Evolutionary conservation across 2,888 invertebrate species (phyloP).

Genomic region (Byasa hedistus): DNA sequence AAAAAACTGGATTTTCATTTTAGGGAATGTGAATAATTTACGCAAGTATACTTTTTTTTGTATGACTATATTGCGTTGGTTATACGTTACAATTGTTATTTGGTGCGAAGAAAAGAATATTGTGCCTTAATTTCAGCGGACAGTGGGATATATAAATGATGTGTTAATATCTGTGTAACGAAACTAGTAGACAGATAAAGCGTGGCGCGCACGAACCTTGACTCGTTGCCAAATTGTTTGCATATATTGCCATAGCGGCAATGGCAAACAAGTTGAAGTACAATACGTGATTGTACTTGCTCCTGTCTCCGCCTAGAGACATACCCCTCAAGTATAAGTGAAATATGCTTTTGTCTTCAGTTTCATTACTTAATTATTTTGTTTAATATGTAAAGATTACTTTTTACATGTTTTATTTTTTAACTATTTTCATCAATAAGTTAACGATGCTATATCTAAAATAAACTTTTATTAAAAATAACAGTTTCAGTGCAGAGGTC

Average conservation of each 20-base stretch:
- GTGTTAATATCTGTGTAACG: slow-evolving; percentile 19
- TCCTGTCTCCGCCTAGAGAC: not conserved
- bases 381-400: not conserved
- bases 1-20: not conserved
- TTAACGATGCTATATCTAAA: too few species aligned
- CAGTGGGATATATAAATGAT: slow-evolving; percentile 18
- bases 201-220: slow-evolving; percentile 23
- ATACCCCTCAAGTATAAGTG: too few species aligned
- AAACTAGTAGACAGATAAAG: slow-evolving; percentile 8
- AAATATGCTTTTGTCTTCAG: not conserved
- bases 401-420: too few species aligned
- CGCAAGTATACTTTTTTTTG: slow-evolving; percentile 16
- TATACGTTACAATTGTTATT: slow-evolving; percentile 19
- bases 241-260: slow-evolving; percentile 6
- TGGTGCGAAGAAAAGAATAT: slow-evolving; percentile 19
- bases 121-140: slow-evolving; percentile 11
- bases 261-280: slow-evolving; percentile 10
- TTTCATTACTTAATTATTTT: not conserved
- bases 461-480: too few species aligned
- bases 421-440: too few species aligned
- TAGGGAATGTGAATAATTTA: not conserved
- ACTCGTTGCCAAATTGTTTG: slow-evolving; percentile 19
- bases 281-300: not conserved
- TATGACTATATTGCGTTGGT: slow-evolving; percentile 18
- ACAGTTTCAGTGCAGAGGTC: too few species aligned